Conservation (phyloP, 1,140 invertebrate genomes). For the Mizuhopecten yessoensis region DNA sequence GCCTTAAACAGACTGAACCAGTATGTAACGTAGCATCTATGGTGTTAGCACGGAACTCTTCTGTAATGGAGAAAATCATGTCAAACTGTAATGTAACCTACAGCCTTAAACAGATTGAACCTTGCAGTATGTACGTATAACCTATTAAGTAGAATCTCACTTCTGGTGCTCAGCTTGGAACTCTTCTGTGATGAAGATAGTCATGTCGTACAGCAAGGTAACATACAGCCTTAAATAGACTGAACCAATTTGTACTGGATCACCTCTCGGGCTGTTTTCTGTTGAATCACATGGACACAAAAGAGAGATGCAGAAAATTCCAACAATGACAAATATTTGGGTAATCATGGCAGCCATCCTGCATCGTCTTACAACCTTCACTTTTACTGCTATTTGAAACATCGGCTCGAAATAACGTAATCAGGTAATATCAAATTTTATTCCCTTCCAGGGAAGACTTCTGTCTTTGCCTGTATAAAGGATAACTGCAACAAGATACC, state of each 20-base stretch:
- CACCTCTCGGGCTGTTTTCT: neutral
- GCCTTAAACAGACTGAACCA: neutral
- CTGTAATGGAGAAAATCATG: too few species aligned
- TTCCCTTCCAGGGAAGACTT: neutral
- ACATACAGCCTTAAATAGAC: neutral
- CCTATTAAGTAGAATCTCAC: too few species aligned
- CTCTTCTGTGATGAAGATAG: neutral
- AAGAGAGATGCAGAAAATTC: neutral
- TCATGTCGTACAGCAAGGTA: neutral
- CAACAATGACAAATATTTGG: constrained; percentile 2
- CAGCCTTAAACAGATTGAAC: too few species aligned
- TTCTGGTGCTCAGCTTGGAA: too few species aligned
- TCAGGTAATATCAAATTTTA: neutral
- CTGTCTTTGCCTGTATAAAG: neutral
- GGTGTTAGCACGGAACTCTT: too few species aligned
- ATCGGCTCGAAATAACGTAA: neutral
- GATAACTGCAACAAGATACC: neutral
- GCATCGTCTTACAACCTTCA: neutral
- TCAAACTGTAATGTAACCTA: too few species aligned
- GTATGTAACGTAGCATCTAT: neutral
- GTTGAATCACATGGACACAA: constrained; percentile 1
- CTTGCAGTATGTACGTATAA: too few species aligned
- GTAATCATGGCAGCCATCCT: neutral
- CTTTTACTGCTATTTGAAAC: constrained; percentile 18
- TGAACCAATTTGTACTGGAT: neutral